These are phyloP conservation scores for Anser cygnoides DNA, from an alignment of 2,113 vertebrate genomes.

Conservation along the genomic window DNA sequence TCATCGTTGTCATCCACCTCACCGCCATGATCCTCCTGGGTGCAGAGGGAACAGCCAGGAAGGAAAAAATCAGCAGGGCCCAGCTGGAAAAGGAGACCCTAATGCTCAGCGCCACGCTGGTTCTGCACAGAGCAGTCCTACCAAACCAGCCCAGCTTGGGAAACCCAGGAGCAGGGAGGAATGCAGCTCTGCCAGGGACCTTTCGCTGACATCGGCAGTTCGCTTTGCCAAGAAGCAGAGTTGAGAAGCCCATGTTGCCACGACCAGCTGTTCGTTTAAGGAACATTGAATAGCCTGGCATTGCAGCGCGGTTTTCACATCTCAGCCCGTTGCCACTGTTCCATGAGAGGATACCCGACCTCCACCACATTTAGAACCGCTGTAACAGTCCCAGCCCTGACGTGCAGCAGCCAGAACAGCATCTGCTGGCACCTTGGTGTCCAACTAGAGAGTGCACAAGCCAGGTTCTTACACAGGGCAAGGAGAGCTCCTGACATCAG, in stretches of 20 bases:
- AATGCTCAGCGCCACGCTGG: fast-evolving
- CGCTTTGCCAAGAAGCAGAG: not conserved
- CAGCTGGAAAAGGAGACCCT: not conserved
- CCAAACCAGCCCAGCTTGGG: not conserved
- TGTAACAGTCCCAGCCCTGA: not conserved
- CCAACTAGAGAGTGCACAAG: fast-evolving
- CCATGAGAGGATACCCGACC: not conserved
- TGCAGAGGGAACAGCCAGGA: not conserved
- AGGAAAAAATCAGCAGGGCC: not conserved
- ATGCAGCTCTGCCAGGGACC: not conserved
- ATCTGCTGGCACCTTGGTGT: not conserved
- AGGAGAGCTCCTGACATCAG: not conserved
- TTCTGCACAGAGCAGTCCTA: not conserved
- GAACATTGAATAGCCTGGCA: not conserved
- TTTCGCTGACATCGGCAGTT: not conserved
- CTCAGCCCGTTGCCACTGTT: not conserved
- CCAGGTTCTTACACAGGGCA: not conserved
- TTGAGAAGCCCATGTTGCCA: not conserved
- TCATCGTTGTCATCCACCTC: slow-evolving; percentile 64
- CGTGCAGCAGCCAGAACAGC: not conserved
- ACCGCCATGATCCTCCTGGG: slow-evolving; percentile 70
- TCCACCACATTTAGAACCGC: not conserved
- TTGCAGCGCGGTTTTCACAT: not conserved
- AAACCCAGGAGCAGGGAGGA: not conserved
- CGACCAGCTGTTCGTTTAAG: not conserved